Conservation (phyloP, 2,888 invertebrate genomes). For the Erebia aethiops region DNA sequence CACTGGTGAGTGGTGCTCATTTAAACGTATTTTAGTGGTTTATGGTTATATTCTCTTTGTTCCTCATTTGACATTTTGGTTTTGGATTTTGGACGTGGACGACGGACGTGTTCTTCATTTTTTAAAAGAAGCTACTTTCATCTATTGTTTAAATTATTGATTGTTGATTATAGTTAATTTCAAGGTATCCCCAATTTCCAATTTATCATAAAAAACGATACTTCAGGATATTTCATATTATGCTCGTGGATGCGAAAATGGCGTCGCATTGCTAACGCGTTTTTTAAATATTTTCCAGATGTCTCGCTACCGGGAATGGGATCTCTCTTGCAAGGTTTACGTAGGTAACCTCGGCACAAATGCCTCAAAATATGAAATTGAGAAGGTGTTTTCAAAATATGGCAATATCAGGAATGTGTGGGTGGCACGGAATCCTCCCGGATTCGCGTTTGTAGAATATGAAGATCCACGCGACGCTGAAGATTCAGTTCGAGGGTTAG, state of each 20-base stretch:
- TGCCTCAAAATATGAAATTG: constrained; percentile 94
- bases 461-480: constrained; percentile 95
- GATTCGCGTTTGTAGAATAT: constrained; percentile 95
- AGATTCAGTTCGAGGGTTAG: constrained; percentile 91
- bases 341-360: constrained; percentile 96
- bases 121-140: too few species aligned
- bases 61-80: too few species aligned
- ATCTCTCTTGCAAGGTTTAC: constrained; percentile 95
- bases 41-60: too few species aligned
- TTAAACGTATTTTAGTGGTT: too few species aligned
- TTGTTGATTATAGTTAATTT: too few species aligned
- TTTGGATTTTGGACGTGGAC: too few species aligned
- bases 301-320: constrained; percentile 91
- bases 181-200: too few species aligned
- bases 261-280: constrained; percentile 35
- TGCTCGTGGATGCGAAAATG: constrained; percentile 37
- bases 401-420: constrained; percentile 95
- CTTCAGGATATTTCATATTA: too few species aligned
- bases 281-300: constrained; percentile 66
- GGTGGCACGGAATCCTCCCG: constrained; percentile 97
- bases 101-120: too few species aligned
- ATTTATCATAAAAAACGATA: not conserved
- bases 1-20: too few species aligned
- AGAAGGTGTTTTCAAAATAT: constrained; percentile 93
- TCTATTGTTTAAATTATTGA: too few species aligned